Evolutionary conservation across 2,888 invertebrate genomes (phyloP).

Genomic region (Crepidodera aurea): DNA sequence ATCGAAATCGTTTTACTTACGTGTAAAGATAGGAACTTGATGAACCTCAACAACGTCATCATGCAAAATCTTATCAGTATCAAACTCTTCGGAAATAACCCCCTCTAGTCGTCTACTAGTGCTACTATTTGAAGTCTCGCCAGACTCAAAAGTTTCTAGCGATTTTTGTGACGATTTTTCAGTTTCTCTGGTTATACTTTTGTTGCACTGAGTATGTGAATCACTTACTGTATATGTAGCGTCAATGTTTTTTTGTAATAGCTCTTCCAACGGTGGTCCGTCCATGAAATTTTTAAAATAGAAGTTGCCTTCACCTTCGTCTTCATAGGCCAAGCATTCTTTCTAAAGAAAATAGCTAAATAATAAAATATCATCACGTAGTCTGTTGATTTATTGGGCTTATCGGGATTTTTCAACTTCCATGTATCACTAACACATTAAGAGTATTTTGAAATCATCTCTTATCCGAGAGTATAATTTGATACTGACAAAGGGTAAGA

Average conservation of each 20-base stretch:
- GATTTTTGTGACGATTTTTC: neutral
- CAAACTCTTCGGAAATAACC: constrained; percentile 35
- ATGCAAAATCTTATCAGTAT: constrained; percentile 41
- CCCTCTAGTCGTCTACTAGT: constrained; percentile 13
- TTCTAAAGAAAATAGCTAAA: neutral
- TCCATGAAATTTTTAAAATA: neutral
- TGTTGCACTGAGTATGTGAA: neutral
- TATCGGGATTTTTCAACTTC: too few species aligned
- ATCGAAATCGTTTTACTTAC: too few species aligned
- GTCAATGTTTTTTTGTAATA: neutral
- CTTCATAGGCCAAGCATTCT: neutral
- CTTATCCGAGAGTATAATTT: too few species aligned
- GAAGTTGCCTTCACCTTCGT: neutral
- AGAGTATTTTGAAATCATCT: too few species aligned
- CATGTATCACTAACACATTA: too few species aligned
- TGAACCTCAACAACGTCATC: constrained; percentile 42
- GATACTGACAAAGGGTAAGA: too few species aligned
- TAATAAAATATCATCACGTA: too few species aligned
- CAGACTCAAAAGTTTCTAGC: neutral
- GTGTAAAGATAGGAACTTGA: constrained; percentile 44
- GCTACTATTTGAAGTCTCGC: neutral
- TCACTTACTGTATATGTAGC: neutral
- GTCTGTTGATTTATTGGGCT: too few species aligned
- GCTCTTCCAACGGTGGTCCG: neutral
- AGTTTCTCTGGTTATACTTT: neutral